Evolutionary conservation across 2,797 vertebrate species (phyloP).

Genomic region (Diplodus puntazzo): DNA sequence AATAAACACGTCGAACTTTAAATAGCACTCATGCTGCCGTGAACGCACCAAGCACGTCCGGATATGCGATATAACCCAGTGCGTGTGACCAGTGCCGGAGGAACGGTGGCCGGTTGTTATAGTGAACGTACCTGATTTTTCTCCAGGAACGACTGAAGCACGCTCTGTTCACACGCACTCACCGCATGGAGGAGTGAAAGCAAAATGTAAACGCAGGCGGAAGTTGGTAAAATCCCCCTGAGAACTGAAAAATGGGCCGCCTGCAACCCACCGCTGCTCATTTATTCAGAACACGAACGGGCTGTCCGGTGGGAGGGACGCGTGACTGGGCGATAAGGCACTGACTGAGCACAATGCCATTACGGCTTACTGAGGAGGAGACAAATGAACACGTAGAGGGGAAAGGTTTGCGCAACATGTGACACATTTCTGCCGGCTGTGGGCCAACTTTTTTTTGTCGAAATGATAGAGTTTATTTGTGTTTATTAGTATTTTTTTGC

Average conservation of each 20-base stretch:
- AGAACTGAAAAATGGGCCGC: rapidly evolving
- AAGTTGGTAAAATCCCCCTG: rapidly evolving
- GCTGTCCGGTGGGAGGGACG: constrained; percentile 49
- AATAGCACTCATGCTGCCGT: neutral
- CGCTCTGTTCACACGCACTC: neutral
- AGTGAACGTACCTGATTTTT: no score
- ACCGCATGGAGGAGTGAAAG: neutral
- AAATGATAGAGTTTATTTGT: no score
- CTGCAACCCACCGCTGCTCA: neutral
- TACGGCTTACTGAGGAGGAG: neutral
- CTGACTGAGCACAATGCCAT: neutral
- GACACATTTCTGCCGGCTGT: no score
- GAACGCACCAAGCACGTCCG: no score
- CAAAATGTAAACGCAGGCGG: neutral
- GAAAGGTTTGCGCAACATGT: rapidly evolving
- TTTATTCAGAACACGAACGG: constrained; percentile 23
- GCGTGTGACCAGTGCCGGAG: neutral
- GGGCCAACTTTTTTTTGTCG: neutral
- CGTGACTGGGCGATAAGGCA: constrained; percentile 68
- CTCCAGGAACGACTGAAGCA: neutral
- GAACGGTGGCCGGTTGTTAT: no score
- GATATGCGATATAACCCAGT: neutral
- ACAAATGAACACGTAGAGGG: neutral
- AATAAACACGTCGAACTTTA: neutral
- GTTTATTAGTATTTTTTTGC: no score